Base-by-base conservation (phyloP, 2,797 vertebrate genomes). In the Phoebastria nigripes region DNA sequence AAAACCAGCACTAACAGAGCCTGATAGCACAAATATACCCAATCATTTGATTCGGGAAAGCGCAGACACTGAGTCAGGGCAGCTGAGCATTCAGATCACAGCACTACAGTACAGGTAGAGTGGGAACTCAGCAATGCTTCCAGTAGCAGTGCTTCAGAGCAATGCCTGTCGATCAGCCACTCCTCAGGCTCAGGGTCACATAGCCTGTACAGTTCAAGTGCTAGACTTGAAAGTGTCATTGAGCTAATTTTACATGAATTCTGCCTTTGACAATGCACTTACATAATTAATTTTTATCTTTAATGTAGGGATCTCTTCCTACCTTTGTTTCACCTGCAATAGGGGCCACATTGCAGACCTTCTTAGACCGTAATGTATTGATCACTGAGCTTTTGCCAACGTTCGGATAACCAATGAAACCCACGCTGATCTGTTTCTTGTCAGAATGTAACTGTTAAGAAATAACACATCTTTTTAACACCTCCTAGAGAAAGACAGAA, bases 351-450 rank as follows among this genome's bases (percentile, higher is more conserved):
- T 97, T 99, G 98, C 99, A 99, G 96, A 99, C 99, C 97, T 99
- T 99, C 98, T 99, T 99, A 41, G 99, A 99, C 46, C 99, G 98
- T 16, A 99, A 96, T 0, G 99, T 99, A 93, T 99, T 99, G 97
- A 99, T 99, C 92, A 99, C 98, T 2, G 99, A 99, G 97, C 99
- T 99, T 97, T 99, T 99, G 94, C 99, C 99, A 85, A 99, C 99
- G 8, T 99, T 99, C 15, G 99, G 99, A 94, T 99, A 99, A 55
- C 99, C 99, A 44, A 99, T 99, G 97, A 99, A 99, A 39, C 99
- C 99, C 72, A 99, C 99, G 2, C 99, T 99, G 97, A 99, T 99
- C 98, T 99, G 99, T 65, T 99, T 99, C 98, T 99, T 99, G 98
- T 99, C 99, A 73, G 98, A 98, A 96, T 99, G 99, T n/a, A 99